Evolutionary conservation across 2,113 vertebrate species (phyloP).

Genomic region (Mesitornis unicolor): DNA sequence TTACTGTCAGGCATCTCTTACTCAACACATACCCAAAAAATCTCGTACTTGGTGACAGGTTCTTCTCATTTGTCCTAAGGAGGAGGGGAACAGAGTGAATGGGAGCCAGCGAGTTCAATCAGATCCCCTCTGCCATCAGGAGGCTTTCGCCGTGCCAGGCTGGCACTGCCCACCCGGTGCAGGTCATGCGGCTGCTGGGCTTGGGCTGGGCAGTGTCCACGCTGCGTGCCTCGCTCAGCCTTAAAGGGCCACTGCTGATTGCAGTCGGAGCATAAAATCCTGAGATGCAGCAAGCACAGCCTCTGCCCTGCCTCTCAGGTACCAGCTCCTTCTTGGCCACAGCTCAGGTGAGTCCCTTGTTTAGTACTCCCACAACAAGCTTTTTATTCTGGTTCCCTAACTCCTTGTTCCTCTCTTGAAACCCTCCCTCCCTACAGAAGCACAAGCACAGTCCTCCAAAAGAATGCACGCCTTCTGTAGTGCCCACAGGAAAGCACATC

Average conservation of each 20-base stretch:
- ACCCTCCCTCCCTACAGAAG: not conserved
- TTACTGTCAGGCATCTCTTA: not conserved
- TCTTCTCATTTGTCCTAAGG: not conserved
- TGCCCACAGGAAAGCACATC: not conserved
- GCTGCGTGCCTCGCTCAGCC: not conserved
- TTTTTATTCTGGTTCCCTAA: not conserved
- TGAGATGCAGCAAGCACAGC: not conserved
- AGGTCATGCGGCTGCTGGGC: not conserved
- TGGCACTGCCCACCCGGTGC: conserved; percentile 3
- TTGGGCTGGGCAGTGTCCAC: not conserved
- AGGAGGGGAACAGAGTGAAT: not conserved
- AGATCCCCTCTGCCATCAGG: not conserved
- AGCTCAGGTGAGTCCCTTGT: not conserved
- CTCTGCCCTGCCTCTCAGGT: not conserved
- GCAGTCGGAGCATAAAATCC: not conserved
- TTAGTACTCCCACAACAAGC: not conserved
- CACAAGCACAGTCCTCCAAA: not conserved
- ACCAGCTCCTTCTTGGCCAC: not conserved
- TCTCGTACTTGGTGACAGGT: not conserved
- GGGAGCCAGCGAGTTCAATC: not conserved
- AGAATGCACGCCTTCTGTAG: not conserved
- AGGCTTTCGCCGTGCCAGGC: not conserved
- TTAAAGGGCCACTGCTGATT: conserved; percentile 43
- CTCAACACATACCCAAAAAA: not conserved
- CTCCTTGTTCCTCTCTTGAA: not conserved